Conservation (phyloP, 2,888 invertebrate species). For the Archips crataeganus region DNA sequence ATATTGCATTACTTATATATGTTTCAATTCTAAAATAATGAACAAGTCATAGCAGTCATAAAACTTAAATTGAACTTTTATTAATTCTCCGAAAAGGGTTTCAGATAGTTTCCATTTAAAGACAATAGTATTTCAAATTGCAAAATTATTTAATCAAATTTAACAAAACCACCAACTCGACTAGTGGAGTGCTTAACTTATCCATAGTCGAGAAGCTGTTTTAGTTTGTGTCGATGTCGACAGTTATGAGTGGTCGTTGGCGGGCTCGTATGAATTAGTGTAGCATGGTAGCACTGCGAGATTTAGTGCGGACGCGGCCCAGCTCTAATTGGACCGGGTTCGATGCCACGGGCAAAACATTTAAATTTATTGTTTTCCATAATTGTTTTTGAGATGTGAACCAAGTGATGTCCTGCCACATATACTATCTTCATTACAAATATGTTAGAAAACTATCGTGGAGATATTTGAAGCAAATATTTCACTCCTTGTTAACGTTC, state of each 20-base stretch:
- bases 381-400: slow-evolving; percentile 79
- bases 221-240: slow-evolving; percentile 72
- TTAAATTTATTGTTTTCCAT: slow-evolving; percentile 80
- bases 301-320: slow-evolving; percentile 78
- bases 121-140: slow-evolving; percentile 4
- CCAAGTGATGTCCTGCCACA: slow-evolving; percentile 59
- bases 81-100: no score
- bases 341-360: slow-evolving; percentile 79
- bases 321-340: slow-evolving; percentile 81
- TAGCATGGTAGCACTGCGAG: slow-evolving; percentile 80
- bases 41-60: neutral
- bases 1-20: no score
- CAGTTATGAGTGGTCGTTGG: slow-evolving; percentile 73
- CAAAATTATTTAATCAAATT: slow-evolving; percentile 23
- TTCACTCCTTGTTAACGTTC: slow-evolving; percentile 46
- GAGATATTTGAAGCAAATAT: slow-evolving; percentile 38
- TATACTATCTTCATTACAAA: slow-evolving; percentile 65
- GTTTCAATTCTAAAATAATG: no score
- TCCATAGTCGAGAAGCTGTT: slow-evolving; percentile 75
- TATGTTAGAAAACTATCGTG: slow-evolving; percentile 47
- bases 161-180: slow-evolving; percentile 1
- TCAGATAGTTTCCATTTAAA: neutral
- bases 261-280: slow-evolving; percentile 82
- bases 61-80: no score
- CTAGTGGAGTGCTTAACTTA: slow-evolving; percentile 59